Base-by-base conservation (phyloP, 1,140 invertebrate genomes). In the Zaprionus inermis region DNA sequence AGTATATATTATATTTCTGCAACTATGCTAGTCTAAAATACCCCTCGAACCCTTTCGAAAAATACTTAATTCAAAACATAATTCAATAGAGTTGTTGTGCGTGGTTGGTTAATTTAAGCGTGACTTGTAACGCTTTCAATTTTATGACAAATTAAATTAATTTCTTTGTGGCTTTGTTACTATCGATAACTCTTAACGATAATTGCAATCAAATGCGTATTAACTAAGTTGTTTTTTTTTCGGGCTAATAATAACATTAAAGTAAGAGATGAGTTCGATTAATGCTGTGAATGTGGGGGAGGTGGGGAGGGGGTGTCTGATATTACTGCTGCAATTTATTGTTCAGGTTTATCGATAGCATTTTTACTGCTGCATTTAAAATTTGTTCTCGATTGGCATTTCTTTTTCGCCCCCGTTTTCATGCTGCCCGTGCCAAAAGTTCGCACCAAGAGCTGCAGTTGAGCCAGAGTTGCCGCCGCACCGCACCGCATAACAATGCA, bases 101-200 rank as follows among this genome's bases (percentile, higher is more conserved):
- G 44, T 49, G 44, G 44, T 49, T 49, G 11, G 44, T 22, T 49
- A 22, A 46, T 46, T 46, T 46, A 20, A 16, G 44, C 18, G 44
- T 18, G 16, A 3, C 44, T 20, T 16, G n/a, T 16, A 16, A 18
- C 16, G n/a, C 10, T 2, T 20, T 4, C n/a, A n/a, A n/a, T 20
- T 49, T 22, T 49, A 22, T 49, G 18, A 22, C 18, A 18, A 49
- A 22, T 22, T 49, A 10, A 49, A 49, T 49, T 4, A 49, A 49
- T 49, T 44, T 2, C 9, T 16, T 9, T 16, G 30, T 2, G 10
- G 36, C 7, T n/a, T 49, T 22, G 44, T 5, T 49, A 10, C 5
- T 49, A 20, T 49, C 44, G 44, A 49, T 49, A 49, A 22, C 44
- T 49, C 44, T 11, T 5, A 12, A 49, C 10, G 18, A 49, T 49